A percentile compares a stretch with the other conserved stretches of the same genome.
phyloP scores from a whole-genome alignment of 2,113 vertebrate species.

The Spermophilus dauricus region DNA sequence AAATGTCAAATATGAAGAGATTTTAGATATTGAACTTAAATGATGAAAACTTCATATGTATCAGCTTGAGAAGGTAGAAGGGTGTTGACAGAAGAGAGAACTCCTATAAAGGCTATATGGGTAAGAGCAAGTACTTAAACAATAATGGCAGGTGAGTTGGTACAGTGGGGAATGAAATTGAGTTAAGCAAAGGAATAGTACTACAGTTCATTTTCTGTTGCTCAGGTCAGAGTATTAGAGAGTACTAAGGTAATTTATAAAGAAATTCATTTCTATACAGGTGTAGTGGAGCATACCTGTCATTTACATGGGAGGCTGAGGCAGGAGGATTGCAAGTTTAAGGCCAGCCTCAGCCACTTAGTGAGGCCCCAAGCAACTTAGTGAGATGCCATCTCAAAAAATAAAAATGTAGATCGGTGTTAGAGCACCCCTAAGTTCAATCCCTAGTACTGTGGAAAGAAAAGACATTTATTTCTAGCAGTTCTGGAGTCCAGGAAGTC shows the following conservation, averaged over 20 bases:
- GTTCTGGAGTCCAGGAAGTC: background rate
- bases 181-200: background rate
- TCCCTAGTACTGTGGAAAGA: background rate
- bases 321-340: no score
- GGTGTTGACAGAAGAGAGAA: background rate
- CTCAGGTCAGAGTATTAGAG: background rate
- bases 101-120: background rate
- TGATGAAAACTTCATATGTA: background rate
- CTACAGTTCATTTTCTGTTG: background rate
- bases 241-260: background rate
- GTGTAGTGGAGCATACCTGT: no score
- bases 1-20: background rate
- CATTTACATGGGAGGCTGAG: no score
- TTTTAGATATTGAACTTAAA: constrained; percentile 12
- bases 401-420: no score
- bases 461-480: background rate
- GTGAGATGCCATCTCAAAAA: no score
- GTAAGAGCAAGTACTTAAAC: background rate
- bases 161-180: background rate
- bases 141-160: background rate
- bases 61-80: background rate
- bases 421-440: no score
- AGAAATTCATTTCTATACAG: background rate
- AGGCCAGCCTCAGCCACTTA: no score
- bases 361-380: no score